These are phyloP conservation scores for Pherbina coryleti DNA, from an alignment of 2,888 invertebrate genomes.

Conservation along the genomic window DNA sequence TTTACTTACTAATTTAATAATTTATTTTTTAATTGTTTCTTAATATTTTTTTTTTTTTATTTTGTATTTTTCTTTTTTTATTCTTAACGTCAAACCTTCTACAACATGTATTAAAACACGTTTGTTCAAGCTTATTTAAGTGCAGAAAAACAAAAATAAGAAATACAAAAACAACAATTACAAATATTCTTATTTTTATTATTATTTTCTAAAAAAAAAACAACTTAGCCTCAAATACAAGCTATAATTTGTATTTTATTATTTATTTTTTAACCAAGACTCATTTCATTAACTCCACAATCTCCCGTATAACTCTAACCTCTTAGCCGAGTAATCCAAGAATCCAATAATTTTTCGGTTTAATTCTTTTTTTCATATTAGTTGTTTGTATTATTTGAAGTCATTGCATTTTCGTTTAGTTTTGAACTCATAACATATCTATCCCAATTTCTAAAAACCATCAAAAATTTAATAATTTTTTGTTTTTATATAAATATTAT, in stretches of 20 bases:
- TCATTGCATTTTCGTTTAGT: background rate
- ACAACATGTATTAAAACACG: constrained; percentile 42
- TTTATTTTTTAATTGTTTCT: constrained; percentile 38
- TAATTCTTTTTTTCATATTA: background rate
- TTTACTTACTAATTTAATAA: constrained; percentile 26
- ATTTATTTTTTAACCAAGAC: background rate
- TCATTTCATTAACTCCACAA: background rate
- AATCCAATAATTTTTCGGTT: background rate
- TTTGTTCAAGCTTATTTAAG: constrained; percentile 36
- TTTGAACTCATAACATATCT: background rate
- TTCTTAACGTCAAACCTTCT: constrained; percentile 37
- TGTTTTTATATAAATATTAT: background rate
- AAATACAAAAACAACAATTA: constrained; percentile 37
- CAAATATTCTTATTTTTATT: background rate
- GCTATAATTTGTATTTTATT: background rate
- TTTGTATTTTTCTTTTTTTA: constrained; percentile 42
- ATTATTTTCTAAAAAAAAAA: background rate
- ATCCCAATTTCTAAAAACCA: background rate
- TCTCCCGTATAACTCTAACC: background rate
- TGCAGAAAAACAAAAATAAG: constrained; percentile 15
- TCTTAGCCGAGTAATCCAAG: background rate
- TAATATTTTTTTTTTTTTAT: background rate
- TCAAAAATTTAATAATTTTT: background rate
- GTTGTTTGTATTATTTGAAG: background rate
- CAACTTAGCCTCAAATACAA: background rate